Base-by-base conservation (phyloP, 1,140 invertebrate species). In the Procambarus clarkii region DNA sequence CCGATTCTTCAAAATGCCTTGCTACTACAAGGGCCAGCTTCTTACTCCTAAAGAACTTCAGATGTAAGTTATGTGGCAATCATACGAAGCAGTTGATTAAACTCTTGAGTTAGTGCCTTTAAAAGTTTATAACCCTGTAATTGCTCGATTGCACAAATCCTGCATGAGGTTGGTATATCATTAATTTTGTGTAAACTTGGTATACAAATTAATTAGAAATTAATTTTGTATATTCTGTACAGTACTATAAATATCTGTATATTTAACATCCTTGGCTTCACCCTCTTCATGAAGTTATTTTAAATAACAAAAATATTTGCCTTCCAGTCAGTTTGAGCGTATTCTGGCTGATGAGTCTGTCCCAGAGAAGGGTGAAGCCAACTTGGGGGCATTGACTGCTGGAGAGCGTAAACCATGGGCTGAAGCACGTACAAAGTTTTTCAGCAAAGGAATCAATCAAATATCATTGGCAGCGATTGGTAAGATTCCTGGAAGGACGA, bases 1-100 rank as follows among this genome's bases (percentile, higher is more conserved):
- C n/a, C 96, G 97, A 93, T 99, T 98, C 95, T 99, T 97, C 94
- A 99, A 99, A 95, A 96, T 99, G 74, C 95, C 97, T 90, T 97
- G 99, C 92, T 98, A 99, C 95, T 96, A 96, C 93, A 97, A 97
- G 93, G 97, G 97, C 81, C 95, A 97, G 79, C 95, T 98, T 50
- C 95, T 99, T 71, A 96, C 96, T 92, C 97, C 98, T 0, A 96
- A 96, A 92, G 98, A 99, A 95, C 96, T 99, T 92, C 98, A 99
- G 96, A 94, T 96, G 97, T 94, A 93, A 94, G 60, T 64, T 2
- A 21, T 64, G 60, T 18, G 18, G 4, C 4, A 18, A 4, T 64
- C 18, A 4, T 64, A 18, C 18, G 13, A 18, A 18, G 21, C 21
- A 64, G 60, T 21, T 64, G 15, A 34, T 34, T 34, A 34, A 34